Conservation (phyloP, 2,888 invertebrate genomes). For the Plagodis dolabraria region DNA sequence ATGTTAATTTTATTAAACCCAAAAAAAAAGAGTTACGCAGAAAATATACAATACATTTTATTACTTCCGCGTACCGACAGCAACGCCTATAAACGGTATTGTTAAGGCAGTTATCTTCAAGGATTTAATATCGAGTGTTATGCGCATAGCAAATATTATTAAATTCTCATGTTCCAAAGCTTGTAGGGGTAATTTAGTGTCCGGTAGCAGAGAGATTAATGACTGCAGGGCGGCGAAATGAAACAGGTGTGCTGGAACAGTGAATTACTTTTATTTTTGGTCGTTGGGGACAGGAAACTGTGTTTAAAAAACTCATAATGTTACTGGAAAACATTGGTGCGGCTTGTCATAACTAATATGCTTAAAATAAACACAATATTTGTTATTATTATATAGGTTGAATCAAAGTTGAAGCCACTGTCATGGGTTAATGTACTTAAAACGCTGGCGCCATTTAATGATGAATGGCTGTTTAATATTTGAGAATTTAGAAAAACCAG, state of each 20-base stretch:
- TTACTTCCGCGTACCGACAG: conserved; percentile 21
- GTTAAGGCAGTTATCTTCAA: conserved; percentile 22
- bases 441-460: no score
- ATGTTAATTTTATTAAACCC: conserved; percentile 25
- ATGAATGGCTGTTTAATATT: no score
- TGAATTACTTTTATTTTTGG: conserved; percentile 27
- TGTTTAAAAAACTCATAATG: conserved; percentile 17
- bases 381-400: no score
- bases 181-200: conserved; percentile 23
- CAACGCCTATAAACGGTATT: conserved; percentile 20
- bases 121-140: conserved; percentile 28
- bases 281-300: conserved; percentile 24
- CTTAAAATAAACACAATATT: no score
- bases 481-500: no score
- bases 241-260: conserved; percentile 29
- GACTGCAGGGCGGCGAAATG: conserved; percentile 23
- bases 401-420: no score
- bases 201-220: conserved; percentile 23
- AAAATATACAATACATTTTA: conserved; percentile 26
- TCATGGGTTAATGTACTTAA: no score
- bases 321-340: conserved; percentile 4
- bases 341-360: no score
- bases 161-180: conserved; percentile 21
- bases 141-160: conserved; percentile 17
- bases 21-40: conserved; percentile 24